Percentiles rank a stretch among this genome's conserved stretches.
Evolutionary conservation across 2,888 invertebrate genomes (phyloP).

Genomic region (Ochropleura plecta): DNA sequence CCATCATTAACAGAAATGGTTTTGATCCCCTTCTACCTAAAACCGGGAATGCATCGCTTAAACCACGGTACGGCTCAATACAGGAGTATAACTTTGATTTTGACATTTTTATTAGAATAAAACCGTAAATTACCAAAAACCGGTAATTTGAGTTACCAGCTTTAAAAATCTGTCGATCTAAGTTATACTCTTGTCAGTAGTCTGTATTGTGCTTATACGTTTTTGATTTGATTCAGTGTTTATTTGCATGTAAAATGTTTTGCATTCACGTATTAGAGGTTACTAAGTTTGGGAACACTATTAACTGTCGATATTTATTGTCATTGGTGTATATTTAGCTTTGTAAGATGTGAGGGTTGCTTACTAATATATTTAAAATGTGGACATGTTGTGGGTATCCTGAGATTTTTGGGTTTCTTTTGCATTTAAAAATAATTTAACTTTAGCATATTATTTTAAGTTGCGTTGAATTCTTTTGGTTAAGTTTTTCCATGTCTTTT

Average conservation of each 20-base stretch:
- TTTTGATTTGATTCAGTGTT: slow-evolving; percentile 84
- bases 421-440: not conserved
- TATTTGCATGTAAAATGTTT: slow-evolving; percentile 90
- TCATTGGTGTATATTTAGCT: slow-evolving; percentile 77
- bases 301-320: slow-evolving; percentile 68
- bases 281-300: slow-evolving; percentile 76
- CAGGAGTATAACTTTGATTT: slow-evolving; percentile 50
- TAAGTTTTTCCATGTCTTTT: not conserved
- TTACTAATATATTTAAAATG: slow-evolving; percentile 65
- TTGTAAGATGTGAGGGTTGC: slow-evolving; percentile 75
- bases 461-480: not conserved
- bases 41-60: slow-evolving; percentile 85
- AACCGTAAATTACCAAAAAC: slow-evolving; percentile 17
- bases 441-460: not conserved
- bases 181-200: slow-evolving; percentile 48
- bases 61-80: slow-evolving; percentile 61
- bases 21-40: slow-evolving; percentile 75
- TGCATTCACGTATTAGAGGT: slow-evolving; percentile 84
- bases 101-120: not conserved
- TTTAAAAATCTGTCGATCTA: not conserved
- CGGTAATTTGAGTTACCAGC: not conserved
- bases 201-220: slow-evolving; percentile 67
- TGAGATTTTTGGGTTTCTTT: slow-evolving; percentile 29
- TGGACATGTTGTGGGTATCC: slow-evolving; percentile 45
- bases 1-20: slow-evolving; percentile 79